phyloP scores from a whole-genome alignment of 2,113 vertebrate genomes.

The Rostratula benghalensis region DNA sequence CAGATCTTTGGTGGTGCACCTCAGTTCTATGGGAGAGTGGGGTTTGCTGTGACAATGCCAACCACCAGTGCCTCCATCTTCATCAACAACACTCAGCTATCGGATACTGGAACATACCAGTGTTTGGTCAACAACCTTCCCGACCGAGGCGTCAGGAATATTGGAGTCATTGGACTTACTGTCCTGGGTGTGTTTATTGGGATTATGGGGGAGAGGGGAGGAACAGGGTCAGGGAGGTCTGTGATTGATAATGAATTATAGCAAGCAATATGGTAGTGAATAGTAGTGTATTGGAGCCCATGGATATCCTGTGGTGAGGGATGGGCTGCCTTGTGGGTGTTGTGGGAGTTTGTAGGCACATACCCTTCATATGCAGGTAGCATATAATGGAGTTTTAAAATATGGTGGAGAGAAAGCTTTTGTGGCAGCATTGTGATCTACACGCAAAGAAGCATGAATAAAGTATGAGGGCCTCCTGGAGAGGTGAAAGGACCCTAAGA shows the following conservation, averaged over 20 bases:
- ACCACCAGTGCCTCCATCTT: constrained; percentile 98
- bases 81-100: constrained; percentile 98
- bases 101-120: constrained; percentile 98
- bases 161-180: constrained; percentile 94
- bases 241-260: neutral
- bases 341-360: neutral
- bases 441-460: neutral
- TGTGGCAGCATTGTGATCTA: neutral
- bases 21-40: constrained; percentile 91
- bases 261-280: neutral
- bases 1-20: constrained; percentile 93
- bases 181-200: constrained; percentile 86
- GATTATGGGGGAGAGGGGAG: neutral
- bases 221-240: neutral
- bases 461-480: neutral
- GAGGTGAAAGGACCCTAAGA: neutral
- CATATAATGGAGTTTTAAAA: neutral
- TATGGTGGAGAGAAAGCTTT: neutral
- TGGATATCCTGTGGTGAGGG: neutral
- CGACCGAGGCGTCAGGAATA: constrained; percentile 92
- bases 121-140: constrained; percentile 99
- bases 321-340: neutral
- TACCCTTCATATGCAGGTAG: neutral
- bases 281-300: neutral
- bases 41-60: constrained; percentile 95